A percentile compares a stretch with the other conserved stretches of the same genome.
Evolutionary conservation across 2,113 vertebrate species (phyloP).

Genomic region (Echinops telfairi): DNA sequence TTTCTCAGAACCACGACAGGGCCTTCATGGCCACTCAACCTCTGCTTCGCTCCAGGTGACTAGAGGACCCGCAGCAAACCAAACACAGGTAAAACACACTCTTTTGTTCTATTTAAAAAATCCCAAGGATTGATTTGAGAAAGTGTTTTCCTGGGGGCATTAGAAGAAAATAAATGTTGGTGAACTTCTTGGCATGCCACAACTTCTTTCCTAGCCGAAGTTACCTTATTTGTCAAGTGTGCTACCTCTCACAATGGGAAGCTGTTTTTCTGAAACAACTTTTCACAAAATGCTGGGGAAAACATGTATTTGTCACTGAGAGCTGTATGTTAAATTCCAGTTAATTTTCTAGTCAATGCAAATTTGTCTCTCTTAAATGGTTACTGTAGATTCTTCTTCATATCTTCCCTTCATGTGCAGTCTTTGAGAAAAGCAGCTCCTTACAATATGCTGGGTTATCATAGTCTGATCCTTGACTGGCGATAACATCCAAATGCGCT

Average conservation of each 20-base stretch:
- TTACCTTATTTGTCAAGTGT: conserved; percentile 20
- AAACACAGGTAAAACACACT: conserved; percentile 78
- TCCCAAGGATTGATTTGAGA: conserved; percentile 34
- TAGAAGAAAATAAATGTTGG: conserved; percentile 22
- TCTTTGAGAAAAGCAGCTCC: neutral
- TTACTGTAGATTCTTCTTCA: neutral
- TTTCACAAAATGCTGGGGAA: neutral
- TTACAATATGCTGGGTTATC: neutral
- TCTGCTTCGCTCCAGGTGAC: conserved; percentile 73
- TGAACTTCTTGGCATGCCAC: neutral
- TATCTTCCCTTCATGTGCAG: neutral
- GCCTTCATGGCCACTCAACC: conserved; percentile 64
- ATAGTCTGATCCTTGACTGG: neutral
- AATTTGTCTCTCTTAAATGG: conserved; percentile 38
- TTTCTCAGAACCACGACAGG: conserved; percentile 67
- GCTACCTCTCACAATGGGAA: neutral
- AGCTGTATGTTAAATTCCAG: neutral
- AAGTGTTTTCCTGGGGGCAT: conserved; percentile 14
- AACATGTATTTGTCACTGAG: neutral
- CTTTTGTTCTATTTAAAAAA: conserved; percentile 61
- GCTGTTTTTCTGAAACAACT: neutral
- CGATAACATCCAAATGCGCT: neutral
- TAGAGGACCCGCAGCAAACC: conserved; percentile 67
- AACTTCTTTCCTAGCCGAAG: conserved; percentile 23
- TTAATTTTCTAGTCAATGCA: conserved; percentile 24